Evolutionary conservation across 2,888 invertebrate genomes (phyloP), one percentile per base, ranked within the genome.

Genomic region (Temnothorax rugatulus): DNA sequence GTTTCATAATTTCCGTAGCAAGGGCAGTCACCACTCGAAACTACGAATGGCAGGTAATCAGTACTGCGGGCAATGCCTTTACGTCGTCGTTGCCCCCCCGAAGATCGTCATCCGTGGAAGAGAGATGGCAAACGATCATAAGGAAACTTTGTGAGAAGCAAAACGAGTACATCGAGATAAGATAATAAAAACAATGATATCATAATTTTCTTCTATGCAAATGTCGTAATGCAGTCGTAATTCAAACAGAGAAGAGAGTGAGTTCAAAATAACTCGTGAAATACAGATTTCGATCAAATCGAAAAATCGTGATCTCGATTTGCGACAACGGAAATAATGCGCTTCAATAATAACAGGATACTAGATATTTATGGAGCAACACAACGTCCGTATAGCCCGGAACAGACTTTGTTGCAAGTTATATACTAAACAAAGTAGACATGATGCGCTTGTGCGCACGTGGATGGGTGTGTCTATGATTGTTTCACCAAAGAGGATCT

Each of bases 1-100:
- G 91, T 91, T 89, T 90, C 86, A 83, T 85, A 86, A 86, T 86
- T 86, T 86, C 86, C 86, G 71, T 81, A 73, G 86, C 83, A 76
- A 86, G 77, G 86, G 83, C 82, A 75, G 84, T 83, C 77, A 68
- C 73, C 79, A 63, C 59, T 85, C 85, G 52, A 85, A 86, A 86
- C 83, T 81, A 68, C 82, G 76, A 82, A 84, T 76, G 74, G 74
- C 75, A 59, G 85, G 59, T 86, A 86, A 86, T 86, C 75, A 84
- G 84, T 69, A 66, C 21, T 63, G 61, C 63, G 69, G 50, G 41
- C 59, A 69, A 18, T 15, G 69, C 38, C 34, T 41, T 44, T 34
- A 74, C 54, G 18, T 75, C 74, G 47, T n/a, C 13, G 47, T 66
- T 52, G 47, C 57, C 25, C 18, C 21, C 25, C 54, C 11, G 29